phyloP scores from a whole-genome alignment of 2,113 vertebrate species.

The Gopherus evgoodei region DNA sequence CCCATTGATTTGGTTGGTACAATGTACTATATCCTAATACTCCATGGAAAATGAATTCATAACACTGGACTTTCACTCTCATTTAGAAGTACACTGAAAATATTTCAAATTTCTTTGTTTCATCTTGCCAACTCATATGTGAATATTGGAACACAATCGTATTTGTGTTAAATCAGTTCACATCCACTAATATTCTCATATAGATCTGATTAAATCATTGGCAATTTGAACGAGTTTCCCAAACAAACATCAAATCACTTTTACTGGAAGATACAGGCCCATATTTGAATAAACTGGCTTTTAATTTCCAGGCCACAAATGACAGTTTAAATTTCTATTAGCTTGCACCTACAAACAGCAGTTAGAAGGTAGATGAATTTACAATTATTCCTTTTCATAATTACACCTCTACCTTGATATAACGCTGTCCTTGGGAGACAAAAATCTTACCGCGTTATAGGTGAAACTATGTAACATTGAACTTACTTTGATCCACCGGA shows the following conservation, averaged over 20 bases:
- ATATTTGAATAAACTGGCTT: neutral
- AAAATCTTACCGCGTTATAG: too few relatives aligned
- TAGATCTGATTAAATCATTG: neutral
- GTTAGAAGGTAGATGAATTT: neutral
- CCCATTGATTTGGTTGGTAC: neutral
- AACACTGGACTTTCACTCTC: neutral
- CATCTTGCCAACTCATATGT: neutral
- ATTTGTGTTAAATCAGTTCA: neutral
- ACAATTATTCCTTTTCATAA: neutral
- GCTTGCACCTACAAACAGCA: neutral
- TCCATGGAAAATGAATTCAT: neutral
- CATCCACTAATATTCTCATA: neutral
- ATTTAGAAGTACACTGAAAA: constrained; percentile 13
- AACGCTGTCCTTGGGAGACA: too few relatives aligned
- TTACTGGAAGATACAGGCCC: neutral
- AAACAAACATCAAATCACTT: neutral
- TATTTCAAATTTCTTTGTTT: neutral
- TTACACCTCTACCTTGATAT: neutral
- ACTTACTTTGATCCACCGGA: too few relatives aligned
- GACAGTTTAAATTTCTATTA: neutral
- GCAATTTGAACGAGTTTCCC: neutral
- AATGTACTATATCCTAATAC: neutral
- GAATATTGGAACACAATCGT: neutral
- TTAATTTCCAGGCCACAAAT: neutral
- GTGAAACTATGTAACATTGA: too few relatives aligned